phyloP scores from a whole-genome alignment of 2,888 invertebrate genomes.

The Anarsia innoxiella region DNA sequence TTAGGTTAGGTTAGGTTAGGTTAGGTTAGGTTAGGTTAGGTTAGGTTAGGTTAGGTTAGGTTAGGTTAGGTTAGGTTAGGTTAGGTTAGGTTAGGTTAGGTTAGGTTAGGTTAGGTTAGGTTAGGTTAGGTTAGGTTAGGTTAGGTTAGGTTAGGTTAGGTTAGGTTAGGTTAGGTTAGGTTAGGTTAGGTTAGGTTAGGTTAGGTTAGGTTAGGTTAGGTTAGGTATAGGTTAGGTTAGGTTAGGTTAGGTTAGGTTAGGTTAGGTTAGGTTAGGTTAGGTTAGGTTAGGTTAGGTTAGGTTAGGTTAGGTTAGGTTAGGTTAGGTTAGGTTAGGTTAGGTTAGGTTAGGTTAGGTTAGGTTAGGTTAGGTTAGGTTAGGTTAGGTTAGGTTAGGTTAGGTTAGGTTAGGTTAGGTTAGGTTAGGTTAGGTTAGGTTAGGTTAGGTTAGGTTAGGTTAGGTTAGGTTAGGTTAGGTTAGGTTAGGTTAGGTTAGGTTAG shows the following conservation, averaged over 20 bases:
- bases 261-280: conserved; percentile 13
- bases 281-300: conserved; percentile 15
- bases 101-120: too few relatives aligned
- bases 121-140: too few relatives aligned
- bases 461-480: conserved; percentile 13
- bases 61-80: too few relatives aligned
- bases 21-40: too few relatives aligned
- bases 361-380: conserved; percentile 12
- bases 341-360: conserved; percentile 11
- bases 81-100: too few relatives aligned
- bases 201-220: conserved; percentile 11
- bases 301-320: conserved; percentile 15
- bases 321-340: conserved; percentile 15
- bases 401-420: conserved; percentile 18
- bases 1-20: too few relatives aligned
- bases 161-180: too few relatives aligned
- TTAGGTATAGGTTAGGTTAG: conserved; percentile 11
- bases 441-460: conserved; percentile 27
- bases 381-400: conserved; percentile 15
- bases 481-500: conserved; percentile 33
- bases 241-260: conserved; percentile 14
- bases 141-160: too few relatives aligned
- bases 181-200: conserved; percentile 11
- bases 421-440: conserved; percentile 16
- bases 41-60: too few relatives aligned